These are phyloP conservation scores for Phasianus colchicus DNA, from an alignment of 2,113 vertebrate genomes.

Conservation along the genomic window DNA sequence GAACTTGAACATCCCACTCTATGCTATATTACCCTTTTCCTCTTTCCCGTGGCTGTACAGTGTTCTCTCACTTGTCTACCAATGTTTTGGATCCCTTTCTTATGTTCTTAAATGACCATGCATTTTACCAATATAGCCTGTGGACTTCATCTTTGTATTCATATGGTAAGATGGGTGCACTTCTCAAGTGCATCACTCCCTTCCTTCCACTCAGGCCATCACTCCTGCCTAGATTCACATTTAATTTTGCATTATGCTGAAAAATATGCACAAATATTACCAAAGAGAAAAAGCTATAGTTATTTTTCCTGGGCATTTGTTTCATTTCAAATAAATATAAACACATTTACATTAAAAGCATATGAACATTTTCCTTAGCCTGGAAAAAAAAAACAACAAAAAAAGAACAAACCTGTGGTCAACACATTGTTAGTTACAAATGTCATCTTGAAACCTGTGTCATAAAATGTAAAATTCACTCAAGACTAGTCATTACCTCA, in stretches of 20 bases:
- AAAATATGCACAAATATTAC: constrained; percentile 1
- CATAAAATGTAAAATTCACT: constrained; percentile 76
- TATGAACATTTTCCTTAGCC: constrained; percentile 71
- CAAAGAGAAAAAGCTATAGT: constrained; percentile 53
- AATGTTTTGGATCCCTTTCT: neutral
- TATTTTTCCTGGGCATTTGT: constrained; percentile 66
- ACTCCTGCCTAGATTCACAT: constrained; percentile 43
- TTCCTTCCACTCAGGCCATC: neutral
- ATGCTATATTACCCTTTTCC: neutral
- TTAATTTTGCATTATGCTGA: neutral
- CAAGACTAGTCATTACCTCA: constrained; percentile 58
- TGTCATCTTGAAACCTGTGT: constrained; percentile 74
- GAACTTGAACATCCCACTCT: neutral
- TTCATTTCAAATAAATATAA: constrained; percentile 83
- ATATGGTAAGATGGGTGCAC: neutral
- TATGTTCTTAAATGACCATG: neutral
- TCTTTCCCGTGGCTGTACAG: neutral
- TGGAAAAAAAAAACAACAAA: constrained; percentile 54
- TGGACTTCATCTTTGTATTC: neutral
- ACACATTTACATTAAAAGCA: constrained; percentile 77
- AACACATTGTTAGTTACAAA: constrained; percentile 78
- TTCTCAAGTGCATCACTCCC: neutral
- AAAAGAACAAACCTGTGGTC: constrained; percentile 45
- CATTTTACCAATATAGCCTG: neutral
- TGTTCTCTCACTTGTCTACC: neutral